Conservation (phyloP, 2,797 vertebrate species). For the Sternotherus odoratus region DNA sequence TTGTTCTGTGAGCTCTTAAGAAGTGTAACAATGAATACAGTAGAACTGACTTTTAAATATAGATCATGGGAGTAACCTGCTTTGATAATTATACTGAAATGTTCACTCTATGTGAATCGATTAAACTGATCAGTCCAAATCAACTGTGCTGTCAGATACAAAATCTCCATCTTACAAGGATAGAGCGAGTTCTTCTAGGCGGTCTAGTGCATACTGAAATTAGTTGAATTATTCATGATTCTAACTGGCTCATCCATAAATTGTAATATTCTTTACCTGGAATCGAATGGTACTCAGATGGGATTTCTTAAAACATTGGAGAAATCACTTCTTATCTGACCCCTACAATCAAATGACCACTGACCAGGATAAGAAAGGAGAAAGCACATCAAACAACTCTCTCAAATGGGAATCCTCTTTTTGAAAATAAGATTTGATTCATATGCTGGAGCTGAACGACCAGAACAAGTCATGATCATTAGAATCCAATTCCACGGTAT, state of each 20-base stretch:
- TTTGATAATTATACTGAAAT: constrained; percentile 8
- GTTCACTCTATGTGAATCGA: constrained; percentile 2
- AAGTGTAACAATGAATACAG: constrained; percentile 20
- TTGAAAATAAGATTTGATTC: constrained; percentile 36
- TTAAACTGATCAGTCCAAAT: constrained; percentile 11
- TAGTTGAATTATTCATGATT: constrained; percentile 15
- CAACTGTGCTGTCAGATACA: background rate
- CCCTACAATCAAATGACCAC: background rate
- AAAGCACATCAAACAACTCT: background rate
- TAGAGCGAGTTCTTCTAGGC: background rate
- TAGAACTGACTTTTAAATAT: background rate
- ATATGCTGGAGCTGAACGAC: background rate
- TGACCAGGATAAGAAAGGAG: background rate
- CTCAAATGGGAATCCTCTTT: background rate
- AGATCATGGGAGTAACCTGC: background rate
- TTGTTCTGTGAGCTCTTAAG: background rate
- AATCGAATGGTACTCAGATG: background rate
- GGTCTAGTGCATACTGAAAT: background rate
- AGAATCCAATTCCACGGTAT: background rate
- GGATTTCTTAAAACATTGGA: background rate
- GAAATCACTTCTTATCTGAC: background rate
- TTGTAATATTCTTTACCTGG: background rate
- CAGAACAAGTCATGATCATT: background rate
- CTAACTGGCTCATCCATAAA: background rate
- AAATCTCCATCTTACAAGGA: background rate